Base-by-base conservation (phyloP, 2,797 vertebrate genomes). In the Coregonus suidteri region DNA sequence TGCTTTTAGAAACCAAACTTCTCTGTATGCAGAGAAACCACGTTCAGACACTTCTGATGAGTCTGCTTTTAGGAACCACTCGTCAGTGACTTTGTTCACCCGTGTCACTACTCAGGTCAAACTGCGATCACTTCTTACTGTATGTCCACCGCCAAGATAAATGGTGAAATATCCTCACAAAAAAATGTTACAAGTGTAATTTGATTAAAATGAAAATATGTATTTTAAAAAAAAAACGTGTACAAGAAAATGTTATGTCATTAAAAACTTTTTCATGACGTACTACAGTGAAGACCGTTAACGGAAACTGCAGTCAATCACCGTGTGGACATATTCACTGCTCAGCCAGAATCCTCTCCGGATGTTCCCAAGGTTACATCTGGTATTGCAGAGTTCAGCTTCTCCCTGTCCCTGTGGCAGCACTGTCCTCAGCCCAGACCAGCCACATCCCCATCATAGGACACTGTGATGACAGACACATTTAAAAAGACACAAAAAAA, bases 331-430 rank as follows among this genome's bases (percentile, higher is more conserved):
- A 72, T 54, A 11, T 9, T 47, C 41, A 11, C 2, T 47, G 75
- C 66, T 62, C 20, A 53, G 71, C 52, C 74, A 79, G 77, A 81
- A 75, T 14, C 16, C 79, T 76, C 67, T 75, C 54, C 37, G 30
- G 47, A 75, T 75, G 73, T 20, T 78, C 70, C 81, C 71, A 84
- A 87, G 51, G 71, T 79, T 53, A 72, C 52, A 75, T 81, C 18
- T 74, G 71, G 73, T 31, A 20, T 37, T 74, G 75, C 77, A 83
- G n/a, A 71, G 65, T 81, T 83, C 81, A 85, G 76, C 82, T n/a
- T 73, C 30, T 59, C 62, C 47, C 52, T 20, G n/a, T 79, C 78
- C 67, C 75, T 78, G 76, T 77, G 79, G 53, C 7, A n/a, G 69
- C 65, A 37, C 72, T 31, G 71, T 1, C 56, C 16, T 71, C 6